Conservation (phyloP, 2,797 vertebrate genomes). For the Notoglanidium macrostoma region DNA sequence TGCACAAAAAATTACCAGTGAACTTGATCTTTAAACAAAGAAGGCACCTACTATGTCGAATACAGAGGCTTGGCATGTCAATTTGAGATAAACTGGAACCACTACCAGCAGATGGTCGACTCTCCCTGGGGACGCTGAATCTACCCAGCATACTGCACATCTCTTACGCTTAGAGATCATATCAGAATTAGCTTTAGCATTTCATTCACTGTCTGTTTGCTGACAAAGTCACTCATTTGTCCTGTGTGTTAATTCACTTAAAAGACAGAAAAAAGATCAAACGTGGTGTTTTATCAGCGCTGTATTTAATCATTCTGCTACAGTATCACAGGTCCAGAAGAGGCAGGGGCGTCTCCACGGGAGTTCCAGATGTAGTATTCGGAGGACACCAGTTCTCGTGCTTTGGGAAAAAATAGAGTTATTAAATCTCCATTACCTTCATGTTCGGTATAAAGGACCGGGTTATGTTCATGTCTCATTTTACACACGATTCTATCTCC, state of each 20-base stretch:
- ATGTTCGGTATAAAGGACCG: neutral
- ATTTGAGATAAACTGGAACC: neutral
- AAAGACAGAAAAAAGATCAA: neutral
- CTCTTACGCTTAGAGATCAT: neutral
- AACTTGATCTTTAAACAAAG: neutral
- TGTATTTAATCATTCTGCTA: slow-evolving; percentile 50
- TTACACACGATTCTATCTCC: neutral
- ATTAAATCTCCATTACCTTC: neutral
- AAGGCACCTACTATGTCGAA: neutral
- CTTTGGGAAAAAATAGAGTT: slow-evolving; percentile 67
- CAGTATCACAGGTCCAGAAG: slow-evolving; percentile 71
- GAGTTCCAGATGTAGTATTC: slow-evolving; percentile 97
- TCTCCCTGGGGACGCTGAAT: neutral
- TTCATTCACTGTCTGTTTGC: neutral
- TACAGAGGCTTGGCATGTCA: neutral
- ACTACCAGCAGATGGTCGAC: neutral
- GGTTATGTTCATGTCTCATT: neutral
- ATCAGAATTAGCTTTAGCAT: neutral
- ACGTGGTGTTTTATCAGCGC: neutral
- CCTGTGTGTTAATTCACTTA: neutral
- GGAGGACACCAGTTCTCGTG: slow-evolving; percentile 87
- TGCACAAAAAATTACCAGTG: neutral
- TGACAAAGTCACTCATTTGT: slow-evolving; percentile 8
- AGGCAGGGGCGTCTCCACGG: slow-evolving; percentile 84
- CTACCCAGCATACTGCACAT: neutral